These are phyloP conservation scores for Deroplatys truncata DNA, from an alignment of 2,888 invertebrate species.

Conservation along the genomic window DNA sequence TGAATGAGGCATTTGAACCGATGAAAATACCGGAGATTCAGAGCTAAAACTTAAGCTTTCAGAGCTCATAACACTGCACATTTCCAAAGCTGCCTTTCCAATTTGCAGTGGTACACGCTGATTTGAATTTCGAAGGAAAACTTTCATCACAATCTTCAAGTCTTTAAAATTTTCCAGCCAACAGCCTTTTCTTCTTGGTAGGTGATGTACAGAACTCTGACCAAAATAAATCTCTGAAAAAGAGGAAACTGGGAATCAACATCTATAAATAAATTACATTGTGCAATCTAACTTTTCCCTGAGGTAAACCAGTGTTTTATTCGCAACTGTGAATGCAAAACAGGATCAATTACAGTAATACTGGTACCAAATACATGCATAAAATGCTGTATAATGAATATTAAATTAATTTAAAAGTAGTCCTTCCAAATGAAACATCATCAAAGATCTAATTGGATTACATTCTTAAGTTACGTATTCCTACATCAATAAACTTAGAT, in stretches of 20 bases:
- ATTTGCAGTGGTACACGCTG: conserved; percentile 45
- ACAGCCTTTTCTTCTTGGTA: conserved; percentile 32
- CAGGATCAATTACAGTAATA: too few relatives aligned
- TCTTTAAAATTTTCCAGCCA: conserved; percentile 36
- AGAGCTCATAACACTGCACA: conserved; percentile 41
- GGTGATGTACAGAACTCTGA: conserved; percentile 39
- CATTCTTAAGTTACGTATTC: too few relatives aligned
- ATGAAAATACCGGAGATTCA: conserved; percentile 40
- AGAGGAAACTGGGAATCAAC: background rate
- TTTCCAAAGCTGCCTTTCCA: conserved; percentile 45
- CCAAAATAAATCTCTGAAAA: background rate
- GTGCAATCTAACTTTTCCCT: too few relatives aligned
- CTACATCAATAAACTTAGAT: too few relatives aligned
- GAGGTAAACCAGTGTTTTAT: too few relatives aligned
- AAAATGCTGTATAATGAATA: too few relatives aligned
- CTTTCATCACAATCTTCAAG: conserved; percentile 44
- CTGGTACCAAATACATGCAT: too few relatives aligned
- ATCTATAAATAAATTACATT: background rate
- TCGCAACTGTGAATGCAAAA: too few relatives aligned
- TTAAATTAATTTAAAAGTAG: too few relatives aligned
- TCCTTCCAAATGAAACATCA: too few relatives aligned
- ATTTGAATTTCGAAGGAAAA: conserved; percentile 46
- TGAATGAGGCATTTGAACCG: conserved; percentile 37
- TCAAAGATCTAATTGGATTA: too few relatives aligned
- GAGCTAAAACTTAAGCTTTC: conserved; percentile 43